Evolutionary conservation across 92 coral and sea anemone species (phyloP), one percentile per base, ranked within the genome.

Genomic region (Zoanthus solanderi): DNA sequence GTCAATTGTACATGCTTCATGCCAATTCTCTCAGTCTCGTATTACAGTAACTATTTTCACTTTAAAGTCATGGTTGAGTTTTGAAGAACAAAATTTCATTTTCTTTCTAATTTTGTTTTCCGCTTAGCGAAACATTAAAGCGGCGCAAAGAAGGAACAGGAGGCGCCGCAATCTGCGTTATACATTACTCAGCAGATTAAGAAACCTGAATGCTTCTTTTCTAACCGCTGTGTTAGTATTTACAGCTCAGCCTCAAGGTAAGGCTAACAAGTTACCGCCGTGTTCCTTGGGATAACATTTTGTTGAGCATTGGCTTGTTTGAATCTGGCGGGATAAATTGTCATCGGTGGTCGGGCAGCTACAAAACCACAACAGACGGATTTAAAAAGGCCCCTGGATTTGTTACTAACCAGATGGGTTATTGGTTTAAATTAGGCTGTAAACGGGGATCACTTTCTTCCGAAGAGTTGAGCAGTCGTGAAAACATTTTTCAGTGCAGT

Each of bases 191-290:
- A 68, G 13, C 34, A 68, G 58, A 53, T 8, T 68, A 68, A 23
- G 74, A 68, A 68, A n/a, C 45, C 74, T 68, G 74, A 68, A 68
- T 68, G 74, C 37, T 68, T 68, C 74, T 23, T 68, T 68, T 68
- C 37, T 68, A 68, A 23, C 74, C 74, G 74, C 34, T 68, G 74
- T 68, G 37, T 68, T 37, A 37, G 42, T 37, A 37, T 37, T 37
- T 37, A 37, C 42, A 37, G 42, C 42, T 37, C 42, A 37, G 42
- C 42, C 42, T 37, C 42, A 37, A 37, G 42, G 15, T 13, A 53
- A 53, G 10, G 58, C 58, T 53, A 68, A 29, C 23, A 68, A 13
- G 71, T 6, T 10, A 23, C 71, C 0, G 30, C 71, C 71, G 32
- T 65, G 71, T 65, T 65, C 71, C 75, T 69, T 7, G 75, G 45